Conservation (phyloP, 1,140 invertebrate genomes). For the Ips nitidus region DNA sequence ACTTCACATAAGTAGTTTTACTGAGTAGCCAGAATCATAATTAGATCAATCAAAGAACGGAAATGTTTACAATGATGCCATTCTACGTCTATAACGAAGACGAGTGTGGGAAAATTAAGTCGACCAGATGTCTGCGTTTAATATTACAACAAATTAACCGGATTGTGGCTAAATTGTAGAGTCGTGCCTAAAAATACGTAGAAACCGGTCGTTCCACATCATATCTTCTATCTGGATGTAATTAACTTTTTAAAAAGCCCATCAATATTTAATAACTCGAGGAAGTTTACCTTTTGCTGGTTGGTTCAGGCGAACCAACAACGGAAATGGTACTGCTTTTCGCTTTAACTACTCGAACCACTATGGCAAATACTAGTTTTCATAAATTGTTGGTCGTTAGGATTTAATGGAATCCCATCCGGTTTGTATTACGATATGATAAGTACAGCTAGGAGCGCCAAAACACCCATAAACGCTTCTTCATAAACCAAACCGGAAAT, state of each 20-base stretch:
- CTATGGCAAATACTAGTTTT: no score
- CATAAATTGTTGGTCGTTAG: no score
- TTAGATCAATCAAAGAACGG: constrained; percentile 11
- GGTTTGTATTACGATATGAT: no score
- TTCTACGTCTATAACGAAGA: neutral
- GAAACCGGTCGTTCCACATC: no score
- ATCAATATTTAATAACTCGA: no score
- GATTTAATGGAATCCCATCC: no score
- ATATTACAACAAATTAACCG: neutral
- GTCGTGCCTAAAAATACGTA: no score
- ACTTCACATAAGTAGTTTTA: neutral
- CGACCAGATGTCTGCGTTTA: neutral
- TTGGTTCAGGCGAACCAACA: no score
- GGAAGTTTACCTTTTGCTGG: no score
- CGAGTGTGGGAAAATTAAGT: neutral
- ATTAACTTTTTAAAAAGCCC: no score
- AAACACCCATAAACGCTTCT: neutral
- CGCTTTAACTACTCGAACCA: no score
- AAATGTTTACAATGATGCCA: constrained; percentile 6
- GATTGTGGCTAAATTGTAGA: neutral
- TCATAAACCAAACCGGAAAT: constrained; percentile 3
- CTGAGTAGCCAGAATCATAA: constrained; percentile 2
- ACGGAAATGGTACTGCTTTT: neutral
- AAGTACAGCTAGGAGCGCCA: neutral
- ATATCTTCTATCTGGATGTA: no score